These are phyloP conservation scores for Hippopotamyrus pictus DNA, from an alignment of 2,797 vertebrate species.

Conservation along the genomic window DNA sequence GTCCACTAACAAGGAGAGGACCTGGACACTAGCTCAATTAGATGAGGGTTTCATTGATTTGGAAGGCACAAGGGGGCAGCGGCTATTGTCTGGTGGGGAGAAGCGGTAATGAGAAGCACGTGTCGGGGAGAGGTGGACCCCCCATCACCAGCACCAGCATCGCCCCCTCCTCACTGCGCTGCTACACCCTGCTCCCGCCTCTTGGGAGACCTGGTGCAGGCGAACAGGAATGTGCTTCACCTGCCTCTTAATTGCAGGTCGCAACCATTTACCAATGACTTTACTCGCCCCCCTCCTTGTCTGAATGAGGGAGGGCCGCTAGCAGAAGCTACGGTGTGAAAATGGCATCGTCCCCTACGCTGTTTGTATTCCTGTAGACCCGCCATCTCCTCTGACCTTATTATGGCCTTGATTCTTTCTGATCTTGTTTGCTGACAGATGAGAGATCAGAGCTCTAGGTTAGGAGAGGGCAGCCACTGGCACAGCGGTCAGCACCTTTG, in stretches of 20 bases:
- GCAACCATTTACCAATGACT: slow-evolving; percentile 67
- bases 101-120: slow-evolving; percentile 82
- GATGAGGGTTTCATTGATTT: slow-evolving; percentile 60
- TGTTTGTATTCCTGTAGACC: slow-evolving; percentile 41
- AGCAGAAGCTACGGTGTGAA: slow-evolving; percentile 51
- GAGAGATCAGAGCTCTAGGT: not conserved
- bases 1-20: slow-evolving; percentile 62
- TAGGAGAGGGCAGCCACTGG: not conserved
- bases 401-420: not conserved
- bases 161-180: slow-evolving; percentile 30
- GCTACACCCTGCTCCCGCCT: slow-evolving; percentile 55
- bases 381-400: not conserved
- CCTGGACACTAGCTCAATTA: slow-evolving; percentile 70
- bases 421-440: not conserved
- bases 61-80: slow-evolving; percentile 47
- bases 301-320: slow-evolving; percentile 42
- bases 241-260: slow-evolving; percentile 65
- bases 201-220: slow-evolving; percentile 73
- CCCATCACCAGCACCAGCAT: slow-evolving; percentile 39
- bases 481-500: not conserved
- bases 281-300: slow-evolving; percentile 23
- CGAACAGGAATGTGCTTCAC: slow-evolving; percentile 70
- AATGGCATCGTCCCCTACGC: slow-evolving; percentile 39
- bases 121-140: slow-evolving; percentile 51
- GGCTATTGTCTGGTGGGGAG: slow-evolving; percentile 49